Evolutionary conservation across 2,888 invertebrate species (phyloP).

Genomic region (Lasioglossum pauxillum): DNA sequence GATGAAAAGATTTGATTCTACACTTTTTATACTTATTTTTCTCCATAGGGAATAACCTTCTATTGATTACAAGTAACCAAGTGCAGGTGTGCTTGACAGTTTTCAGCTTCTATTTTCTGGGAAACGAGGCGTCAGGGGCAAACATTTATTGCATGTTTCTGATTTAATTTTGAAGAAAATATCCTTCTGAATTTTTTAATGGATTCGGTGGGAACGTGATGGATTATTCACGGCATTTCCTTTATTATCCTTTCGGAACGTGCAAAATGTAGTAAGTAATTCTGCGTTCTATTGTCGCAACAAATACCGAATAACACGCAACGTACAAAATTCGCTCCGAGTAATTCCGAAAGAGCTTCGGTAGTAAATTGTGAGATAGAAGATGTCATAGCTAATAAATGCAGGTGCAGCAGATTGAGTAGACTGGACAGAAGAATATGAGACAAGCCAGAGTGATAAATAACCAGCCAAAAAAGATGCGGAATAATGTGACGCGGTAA

Average conservation of each 20-base stretch:
- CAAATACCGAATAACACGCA: neutral
- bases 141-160: neutral
- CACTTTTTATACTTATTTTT: neutral
- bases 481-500: neutral
- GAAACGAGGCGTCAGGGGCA: neutral
- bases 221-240: neutral
- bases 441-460: neutral
- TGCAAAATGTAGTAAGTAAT: no score
- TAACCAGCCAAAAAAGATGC: neutral
- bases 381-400: neutral
- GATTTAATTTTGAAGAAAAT: neutral
- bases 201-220: neutral
- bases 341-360: neutral
- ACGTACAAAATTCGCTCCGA: neutral
- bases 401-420: neutral
- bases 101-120: neutral
- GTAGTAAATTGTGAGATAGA: neutral
- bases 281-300: neutral
- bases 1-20: neutral
- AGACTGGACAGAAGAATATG: neutral
- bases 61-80: slow-evolving; percentile 1
- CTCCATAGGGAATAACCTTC: neutral
- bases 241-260: no score
- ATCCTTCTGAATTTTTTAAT: neutral
- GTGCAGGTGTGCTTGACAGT: neutral